These are phyloP conservation scores for Montifringilla adamsi DNA, from an alignment of 2,113 vertebrate genomes.

Conservation along the genomic window DNA sequence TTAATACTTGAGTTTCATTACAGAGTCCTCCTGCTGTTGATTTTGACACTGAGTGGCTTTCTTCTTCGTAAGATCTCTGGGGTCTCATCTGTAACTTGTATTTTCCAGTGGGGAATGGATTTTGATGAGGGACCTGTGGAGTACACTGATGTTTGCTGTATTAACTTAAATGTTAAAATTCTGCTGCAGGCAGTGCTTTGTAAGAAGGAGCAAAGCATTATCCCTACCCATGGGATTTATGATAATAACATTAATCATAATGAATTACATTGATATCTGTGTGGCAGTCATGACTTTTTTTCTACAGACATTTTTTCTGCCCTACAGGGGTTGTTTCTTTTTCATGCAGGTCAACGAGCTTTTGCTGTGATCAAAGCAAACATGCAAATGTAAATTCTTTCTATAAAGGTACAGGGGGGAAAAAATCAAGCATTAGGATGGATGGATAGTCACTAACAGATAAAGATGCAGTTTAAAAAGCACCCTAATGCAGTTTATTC, in stretches of 20 bases:
- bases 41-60: not conserved
- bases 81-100: not conserved
- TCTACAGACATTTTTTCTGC: not conserved
- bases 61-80: not conserved
- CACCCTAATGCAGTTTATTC: not conserved
- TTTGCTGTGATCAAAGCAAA: not conserved
- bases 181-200: not conserved
- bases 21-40: not conserved
- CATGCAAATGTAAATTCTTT: not conserved
- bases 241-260: not conserved
- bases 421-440: not conserved
- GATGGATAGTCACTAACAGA: not conserved
- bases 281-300: not conserved
- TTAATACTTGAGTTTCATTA: not conserved
- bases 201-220: not conserved
- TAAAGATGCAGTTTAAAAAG: not conserved
- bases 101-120: not conserved
- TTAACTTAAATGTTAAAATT: not conserved
- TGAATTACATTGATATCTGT: not conserved
- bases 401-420: fast-evolving
- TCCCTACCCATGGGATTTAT: not conserved
- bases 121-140: not conserved
- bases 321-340: not conserved
- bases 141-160: not conserved
- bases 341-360: not conserved